phyloP scores from a whole-genome alignment of 2,888 invertebrate genomes.

The Synergus laeviventris region DNA sequence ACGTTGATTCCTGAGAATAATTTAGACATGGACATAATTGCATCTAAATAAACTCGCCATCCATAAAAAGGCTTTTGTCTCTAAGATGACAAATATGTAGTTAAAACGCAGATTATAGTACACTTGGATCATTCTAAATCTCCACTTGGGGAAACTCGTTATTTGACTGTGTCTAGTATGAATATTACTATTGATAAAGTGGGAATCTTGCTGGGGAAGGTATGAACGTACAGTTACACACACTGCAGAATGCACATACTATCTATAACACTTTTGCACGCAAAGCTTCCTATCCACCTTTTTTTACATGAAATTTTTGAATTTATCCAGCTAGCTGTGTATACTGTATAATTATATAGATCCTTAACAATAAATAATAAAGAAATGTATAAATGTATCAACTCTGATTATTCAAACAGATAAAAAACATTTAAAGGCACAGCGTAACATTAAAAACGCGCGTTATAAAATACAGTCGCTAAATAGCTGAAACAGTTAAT shows the following conservation, averaged over 20 bases:
- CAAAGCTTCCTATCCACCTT: neutral
- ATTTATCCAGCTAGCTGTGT: neutral
- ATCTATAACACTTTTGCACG: neutral
- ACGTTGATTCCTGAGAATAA: neutral
- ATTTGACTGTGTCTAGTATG: too few relatives aligned
- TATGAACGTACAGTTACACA: too few relatives aligned
- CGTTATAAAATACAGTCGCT: neutral
- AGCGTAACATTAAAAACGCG: constrained; percentile 4
- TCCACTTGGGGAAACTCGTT: neutral
- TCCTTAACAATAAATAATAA: neutral
- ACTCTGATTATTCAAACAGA: neutral
- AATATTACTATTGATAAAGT: neutral
- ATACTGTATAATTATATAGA: neutral
- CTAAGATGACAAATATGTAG: neutral
- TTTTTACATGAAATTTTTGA: neutral
- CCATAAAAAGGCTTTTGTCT: neutral
- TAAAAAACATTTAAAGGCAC: constrained; percentile 26
- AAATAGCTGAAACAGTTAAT: constrained; percentile 13
- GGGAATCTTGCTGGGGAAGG: neutral
- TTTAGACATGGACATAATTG: neutral
- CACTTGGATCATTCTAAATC: neutral
- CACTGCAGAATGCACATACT: neutral
- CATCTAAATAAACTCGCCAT: neutral
- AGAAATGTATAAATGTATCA: neutral
- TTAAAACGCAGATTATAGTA: neutral